These are phyloP conservation scores for Noctilio leporinus DNA, from an alignment of 2,113 vertebrate genomes.

Conservation along the genomic window DNA sequence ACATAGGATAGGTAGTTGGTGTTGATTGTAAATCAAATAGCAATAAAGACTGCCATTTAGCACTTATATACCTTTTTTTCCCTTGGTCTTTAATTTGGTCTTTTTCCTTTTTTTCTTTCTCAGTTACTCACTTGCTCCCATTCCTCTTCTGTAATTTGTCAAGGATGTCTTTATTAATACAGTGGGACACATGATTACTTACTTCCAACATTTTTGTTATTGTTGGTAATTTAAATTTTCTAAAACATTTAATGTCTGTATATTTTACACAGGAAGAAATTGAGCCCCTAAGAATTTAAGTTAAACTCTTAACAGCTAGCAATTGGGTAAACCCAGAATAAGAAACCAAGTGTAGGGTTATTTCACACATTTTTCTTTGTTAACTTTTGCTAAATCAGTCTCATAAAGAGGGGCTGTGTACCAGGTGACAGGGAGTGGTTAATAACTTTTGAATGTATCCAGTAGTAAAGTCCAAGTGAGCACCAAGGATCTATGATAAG, in stretches of 20 bases:
- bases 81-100: neutral
- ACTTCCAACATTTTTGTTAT: neutral
- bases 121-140: neutral
- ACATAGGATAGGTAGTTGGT: neutral
- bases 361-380: neutral
- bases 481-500: neutral
- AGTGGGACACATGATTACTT: neutral
- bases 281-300: neutral
- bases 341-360: conserved; percentile 20
- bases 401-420: neutral
- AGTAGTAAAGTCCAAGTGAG: neutral
- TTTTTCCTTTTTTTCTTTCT: neutral
- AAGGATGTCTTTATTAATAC: neutral
- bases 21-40: neutral
- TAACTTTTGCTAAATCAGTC: neutral
- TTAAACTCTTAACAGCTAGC: neutral
- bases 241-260: neutral
- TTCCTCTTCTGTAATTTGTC: neutral
- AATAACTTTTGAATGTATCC: neutral
- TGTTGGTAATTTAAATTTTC: neutral
- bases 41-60: neutral
- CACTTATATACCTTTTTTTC: neutral
- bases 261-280: neutral
- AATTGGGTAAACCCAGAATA: neutral
- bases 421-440: neutral